A percentile compares a stretch with the other conserved stretches of the same genome.
phyloP scores from a whole-genome alignment of 2,888 invertebrate species.

The Rambutsinella grinnellia region DNA sequence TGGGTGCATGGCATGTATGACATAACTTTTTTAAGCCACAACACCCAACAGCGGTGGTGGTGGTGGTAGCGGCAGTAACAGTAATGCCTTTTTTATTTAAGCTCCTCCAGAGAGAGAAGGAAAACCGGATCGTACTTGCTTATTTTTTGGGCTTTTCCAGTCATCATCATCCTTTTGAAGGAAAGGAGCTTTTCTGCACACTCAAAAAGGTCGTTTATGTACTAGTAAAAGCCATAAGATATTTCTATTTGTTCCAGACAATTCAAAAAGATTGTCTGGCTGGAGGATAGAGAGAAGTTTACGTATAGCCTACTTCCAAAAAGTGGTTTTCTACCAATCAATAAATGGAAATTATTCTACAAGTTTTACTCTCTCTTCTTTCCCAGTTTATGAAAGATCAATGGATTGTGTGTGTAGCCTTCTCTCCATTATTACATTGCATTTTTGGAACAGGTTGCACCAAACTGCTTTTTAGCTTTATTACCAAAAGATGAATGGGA shows the following conservation, averaged over 20 bases:
- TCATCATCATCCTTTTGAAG: conserved; percentile 7
- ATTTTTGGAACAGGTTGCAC: background rate
- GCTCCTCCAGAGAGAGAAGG: conserved; percentile 41
- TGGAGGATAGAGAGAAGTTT: too few relatives aligned
- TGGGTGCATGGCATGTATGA: conserved; percentile 34
- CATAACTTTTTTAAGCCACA: conserved; percentile 22
- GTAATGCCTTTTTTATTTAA: conserved; percentile 49
- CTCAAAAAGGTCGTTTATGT: background rate
- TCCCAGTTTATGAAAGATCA: conserved; percentile 38
- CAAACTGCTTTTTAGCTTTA: background rate
- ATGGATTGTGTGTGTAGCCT: conserved; percentile 27
- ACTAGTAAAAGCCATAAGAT: background rate
- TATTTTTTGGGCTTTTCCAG: conserved; percentile 29
- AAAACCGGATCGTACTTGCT: conserved; percentile 39
- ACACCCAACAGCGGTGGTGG: conserved; percentile 13
- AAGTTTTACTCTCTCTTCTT: conserved; percentile 30
- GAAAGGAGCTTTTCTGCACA: background rate
- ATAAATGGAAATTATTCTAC: conserved; percentile 55
- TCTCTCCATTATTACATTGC: background rate
- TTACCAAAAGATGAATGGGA: background rate
- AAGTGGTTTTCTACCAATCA: conserved; percentile 33
- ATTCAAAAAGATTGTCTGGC: conserved; percentile 3
- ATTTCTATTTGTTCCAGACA: background rate
- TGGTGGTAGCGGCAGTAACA: conserved; percentile 6
- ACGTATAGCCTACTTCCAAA: conserved; percentile 21